Evolutionary conservation across 1,140 invertebrate species (phyloP), one percentile per base, ranked within the genome.

Genomic region (Coelopa frigida): DNA sequence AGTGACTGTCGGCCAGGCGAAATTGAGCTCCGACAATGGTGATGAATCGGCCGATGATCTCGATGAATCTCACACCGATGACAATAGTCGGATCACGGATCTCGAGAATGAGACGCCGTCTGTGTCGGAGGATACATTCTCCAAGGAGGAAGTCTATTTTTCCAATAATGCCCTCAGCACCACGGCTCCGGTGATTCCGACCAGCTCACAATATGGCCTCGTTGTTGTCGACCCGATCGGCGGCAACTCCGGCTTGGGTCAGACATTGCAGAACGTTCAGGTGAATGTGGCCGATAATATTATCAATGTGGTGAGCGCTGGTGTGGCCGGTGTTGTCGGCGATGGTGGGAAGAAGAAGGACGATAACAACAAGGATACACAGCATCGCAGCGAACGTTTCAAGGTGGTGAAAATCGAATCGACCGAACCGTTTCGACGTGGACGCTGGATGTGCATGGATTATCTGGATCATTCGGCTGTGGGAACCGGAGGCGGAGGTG

Each of bases 401-500:
- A 93, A 93, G 77, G 91, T 96, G 54, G 92, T 97, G 18, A 96
- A 95, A 77, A 92, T 96, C 49, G 90, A 93, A 70, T 94, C 87
- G 64, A 88, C 89, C 18, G 91, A 96, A 70, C 93, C 93, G 4
- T 94, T 95, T 60, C 85, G 87, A 54, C 78, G 93, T 31, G 94
- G 94, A 20, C 74, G 93, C 58, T 97, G 94, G 94, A 84, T 85
- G 56, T 96, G 92, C 72, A 89, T 93, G 82, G 93, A 97, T 71
- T 96, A 93, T 72, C 75, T 92, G 58, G 91, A 96, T 74, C 86
- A 91, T 62, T 82, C 60, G 27, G 64, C 57, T 45, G 63, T 67
- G 20, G 59, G 55, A 15, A 55, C 43, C 23, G 55, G 50, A 14
- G 46, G 48, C 5, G 46, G 46, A 22, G 49, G 42, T 21, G 49